Evolutionary conservation across 2,113 vertebrate species (phyloP), one percentile per base, ranked within the genome.

Genomic region (Pantherophis guttatus): DNA sequence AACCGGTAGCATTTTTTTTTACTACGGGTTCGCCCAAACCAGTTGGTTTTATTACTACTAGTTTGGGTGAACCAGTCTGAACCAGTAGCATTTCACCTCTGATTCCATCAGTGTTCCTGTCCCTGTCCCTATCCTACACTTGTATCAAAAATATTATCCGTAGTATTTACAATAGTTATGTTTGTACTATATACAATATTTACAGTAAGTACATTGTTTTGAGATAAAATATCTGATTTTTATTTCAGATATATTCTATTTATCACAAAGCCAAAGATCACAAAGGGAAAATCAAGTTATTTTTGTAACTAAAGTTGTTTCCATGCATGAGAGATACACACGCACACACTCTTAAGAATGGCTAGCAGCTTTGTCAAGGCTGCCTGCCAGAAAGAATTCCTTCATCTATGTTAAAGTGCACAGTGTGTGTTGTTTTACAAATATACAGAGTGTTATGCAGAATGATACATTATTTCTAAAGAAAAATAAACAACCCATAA

Each of bases 401-500:
- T 44, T 86, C 57, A 86, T 85, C 29, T 59, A 86, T 59, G 89
- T 75, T 21, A 85, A 59, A 92, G 19, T 54, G 44, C 33, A 53
- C n/a, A 87, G 85, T n/a, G 26, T 19, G 23, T 13, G 26, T 24
- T 91, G 44, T 21, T 62, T 86, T 90, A 65, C 33, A 91, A 81
- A 91, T 91, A 65, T 86, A n/a, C 53, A 90, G 33, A 33, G n/a
- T 81, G 11, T 81, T 75, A 75, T 88, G 53, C 59, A 50, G 55
- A 91, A 52, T 86, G 91, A 90, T 50, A 90, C 11, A 86, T 57
- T 44, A 26, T 58, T 90, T 92, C 48, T 57, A 65, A 90, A 7
- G 75, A 88, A 86, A 94, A 94, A 92, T 62, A 90, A 94, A 89
- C 90, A 62, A 65, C 21, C 23, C 50, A 33, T 54, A 86, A 50